Percentiles rank a stretch among this genome's conserved stretches.
phyloP scores from a whole-genome alignment of 2,113 vertebrate genomes.

The Etheostoma spectabile region DNA sequence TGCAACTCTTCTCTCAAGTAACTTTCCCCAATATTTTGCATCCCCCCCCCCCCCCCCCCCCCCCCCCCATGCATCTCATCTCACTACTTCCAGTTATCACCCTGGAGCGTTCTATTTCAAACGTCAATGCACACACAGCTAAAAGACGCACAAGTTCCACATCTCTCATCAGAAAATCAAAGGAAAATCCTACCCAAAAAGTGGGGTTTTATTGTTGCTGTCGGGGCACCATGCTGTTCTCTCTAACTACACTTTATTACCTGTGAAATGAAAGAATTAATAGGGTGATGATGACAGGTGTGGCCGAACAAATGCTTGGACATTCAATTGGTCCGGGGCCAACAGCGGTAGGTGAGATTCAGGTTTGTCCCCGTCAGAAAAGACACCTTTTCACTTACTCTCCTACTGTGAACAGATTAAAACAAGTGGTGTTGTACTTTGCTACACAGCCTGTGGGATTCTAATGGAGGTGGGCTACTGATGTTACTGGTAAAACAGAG shows the following conservation, averaged over 20 bases:
- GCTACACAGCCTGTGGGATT: constrained; percentile 69
- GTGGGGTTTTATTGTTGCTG: constrained; percentile 66
- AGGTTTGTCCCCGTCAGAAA: constrained; percentile 54
- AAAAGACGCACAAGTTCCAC: constrained; percentile 48
- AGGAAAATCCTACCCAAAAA: constrained; percentile 31
- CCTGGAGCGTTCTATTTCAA: constrained; percentile 40
- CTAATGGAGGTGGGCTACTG: constrained; percentile 68
- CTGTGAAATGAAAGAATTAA: constrained; percentile 84
- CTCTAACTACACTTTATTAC: constrained; percentile 79
- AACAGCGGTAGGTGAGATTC: constrained; percentile 39
- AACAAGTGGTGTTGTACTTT: constrained; percentile 67
- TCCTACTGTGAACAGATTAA: constrained; percentile 75
- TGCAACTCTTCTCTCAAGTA: constrained; percentile 7
- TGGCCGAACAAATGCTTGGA: constrained; percentile 44
- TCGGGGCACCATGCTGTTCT: constrained; percentile 56
- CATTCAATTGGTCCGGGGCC: constrained; percentile 39
- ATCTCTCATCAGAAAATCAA: constrained; percentile 66
- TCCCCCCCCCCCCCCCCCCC: constrained; percentile 6
- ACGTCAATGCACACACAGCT: constrained; percentile 42
- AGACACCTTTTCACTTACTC: constrained; percentile 61
- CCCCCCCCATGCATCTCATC: constrained; percentile 16
- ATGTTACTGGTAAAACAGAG: constrained; percentile 38
- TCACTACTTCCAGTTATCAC: constrained; percentile 41
- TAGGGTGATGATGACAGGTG: constrained; percentile 72
- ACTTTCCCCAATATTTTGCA: constrained; percentile 39